Evolutionary conservation across 2,888 invertebrate species (phyloP), one percentile per base, ranked within the genome.

Genomic region (Ditula angustiorana): DNA sequence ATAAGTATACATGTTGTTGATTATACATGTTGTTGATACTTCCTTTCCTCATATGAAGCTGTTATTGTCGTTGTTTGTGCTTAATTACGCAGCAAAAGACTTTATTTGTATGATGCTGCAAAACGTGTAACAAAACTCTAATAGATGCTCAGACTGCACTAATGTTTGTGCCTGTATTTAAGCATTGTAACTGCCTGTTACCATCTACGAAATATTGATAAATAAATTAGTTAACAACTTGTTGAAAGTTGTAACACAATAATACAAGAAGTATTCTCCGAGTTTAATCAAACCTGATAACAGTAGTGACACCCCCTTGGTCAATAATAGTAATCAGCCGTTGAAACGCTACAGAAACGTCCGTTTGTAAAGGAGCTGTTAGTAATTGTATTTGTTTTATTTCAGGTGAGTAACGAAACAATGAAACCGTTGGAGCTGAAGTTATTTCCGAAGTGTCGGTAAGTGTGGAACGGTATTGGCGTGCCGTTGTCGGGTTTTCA

Each of bases 381-480:
- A 26, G n/a, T 55, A 11, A 53, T 57, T 23, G 67, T 67, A 69
- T 65, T 69, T 70, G 44, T 75, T 68, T 79, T 79, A 73, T 86
- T 87, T 61, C 84, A 86, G 86, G 87, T 87, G 85, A 72, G 85
- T 80, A 73, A 19, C 56, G 41, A 19, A 30, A 52, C 44, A 49
- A 57, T 41, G 41, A 58, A 30, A 61, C 57, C 50, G 60, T 59
- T 57, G 37, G 61, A 46, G 46, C 46, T 53, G 30, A 35, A 46
- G 19, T 16, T 35, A 61, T 66, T 61, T 61, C 24, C 28, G 13
- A 35, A 33, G 24, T 16, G 13, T 21, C 28, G 61, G 55, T 44
- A 61, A 59, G 53, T 52, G 59, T 55, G 37, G 44, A 56, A 37
- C 53, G 57, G 61, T 76, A 76, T 76, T 69, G 74, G 64, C 57